Base-by-base conservation (phyloP, 2,888 invertebrate genomes). In the Lottia gigantea region DNA sequence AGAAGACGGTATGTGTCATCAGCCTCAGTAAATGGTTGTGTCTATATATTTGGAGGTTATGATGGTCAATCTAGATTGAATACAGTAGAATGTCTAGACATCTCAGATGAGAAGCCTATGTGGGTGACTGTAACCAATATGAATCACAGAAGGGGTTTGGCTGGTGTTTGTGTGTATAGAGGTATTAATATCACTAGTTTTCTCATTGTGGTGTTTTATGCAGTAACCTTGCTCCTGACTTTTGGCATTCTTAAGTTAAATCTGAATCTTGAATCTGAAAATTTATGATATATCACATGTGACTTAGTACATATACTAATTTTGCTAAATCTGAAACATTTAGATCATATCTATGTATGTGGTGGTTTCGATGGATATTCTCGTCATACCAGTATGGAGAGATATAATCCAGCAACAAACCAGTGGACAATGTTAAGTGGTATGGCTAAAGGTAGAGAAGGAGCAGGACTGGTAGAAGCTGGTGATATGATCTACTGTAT, bases 341-440 rank as follows among this genome's bases (percentile, higher is more conserved):
- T 78, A 87, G 88, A 85, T 64, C 79, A 81, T 73, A 82, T 88
- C 11, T 88, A 87, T 77, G 87, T 88, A 31, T 87, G 86, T 79
- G 88, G 88, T 19, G 88, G 88, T 0, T 88, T 88, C 78, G 88
- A 88, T 76, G 88, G 88, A 15, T 82, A 84, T 64, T 80, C 82
- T 16, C 79, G 88, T 7, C 86, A 87, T 75, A 83, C 84, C 15
- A 85, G 84, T 70, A 83, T 88, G 82, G 88, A 88, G 74, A 79
- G 84, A 25, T 88, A 87, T 71, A 83, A 86, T 75, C 86, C 87
- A 6, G 68, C 70, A 26, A 78, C 81, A 11, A 86, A 88, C 76
- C 81, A 85, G 71, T 88, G 88, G 88, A 77, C 77, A 19, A 74
- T 83, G 66, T 74, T 87, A 46, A 84, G 83, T 68, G 81, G 80